Evolutionary conservation across 2,888 invertebrate genomes (phyloP).

Genomic region (Anodontia alba): DNA sequence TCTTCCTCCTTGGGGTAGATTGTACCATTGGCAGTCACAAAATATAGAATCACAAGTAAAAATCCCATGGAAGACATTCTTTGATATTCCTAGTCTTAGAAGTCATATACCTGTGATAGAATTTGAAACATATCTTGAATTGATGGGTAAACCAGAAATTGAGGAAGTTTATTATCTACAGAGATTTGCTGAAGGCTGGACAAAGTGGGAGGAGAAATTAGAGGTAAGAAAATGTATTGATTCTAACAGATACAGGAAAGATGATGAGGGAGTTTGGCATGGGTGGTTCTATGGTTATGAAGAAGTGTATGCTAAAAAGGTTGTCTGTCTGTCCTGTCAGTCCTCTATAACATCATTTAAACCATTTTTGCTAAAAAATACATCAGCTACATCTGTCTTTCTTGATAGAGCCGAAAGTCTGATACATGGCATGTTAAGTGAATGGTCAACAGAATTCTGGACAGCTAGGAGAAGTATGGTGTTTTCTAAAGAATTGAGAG

Average conservation of each 20-base stretch:
- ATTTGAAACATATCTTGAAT: conserved; percentile 91
- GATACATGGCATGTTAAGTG: conserved; percentile 90
- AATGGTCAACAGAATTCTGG: conserved; percentile 81
- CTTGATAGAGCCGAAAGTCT: conserved; percentile 81
- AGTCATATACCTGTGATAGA: conserved; percentile 94
- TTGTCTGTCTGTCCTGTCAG: conserved; percentile 93
- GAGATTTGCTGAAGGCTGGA: conserved; percentile 94
- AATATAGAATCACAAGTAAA: conserved; percentile 86
- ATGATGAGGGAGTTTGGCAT: conserved; percentile 78
- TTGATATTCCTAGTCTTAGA: conserved; percentile 92
- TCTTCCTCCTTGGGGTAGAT: conserved; percentile 95
- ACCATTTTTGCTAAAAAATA: conserved; percentile 86
- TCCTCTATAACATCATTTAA: conserved; percentile 86
- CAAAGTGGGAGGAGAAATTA: conserved; percentile 94
- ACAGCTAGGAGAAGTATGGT: conserved; percentile 92
- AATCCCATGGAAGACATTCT: conserved; percentile 93
- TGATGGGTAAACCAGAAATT: conserved; percentile 87
- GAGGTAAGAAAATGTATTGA: conserved; percentile 87
- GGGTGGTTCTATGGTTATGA: conserved; percentile 91
- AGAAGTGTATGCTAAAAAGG: conserved; percentile 88
- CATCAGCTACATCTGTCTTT: conserved; percentile 81
- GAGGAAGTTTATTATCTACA: conserved; percentile 93
- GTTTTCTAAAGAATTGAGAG: conserved; percentile 90
- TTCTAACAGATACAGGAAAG: conserved; percentile 75
- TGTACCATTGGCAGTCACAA: conserved; percentile 93